phyloP scores from a whole-genome alignment of 2,797 vertebrate genomes.

The Periparus ater region DNA sequence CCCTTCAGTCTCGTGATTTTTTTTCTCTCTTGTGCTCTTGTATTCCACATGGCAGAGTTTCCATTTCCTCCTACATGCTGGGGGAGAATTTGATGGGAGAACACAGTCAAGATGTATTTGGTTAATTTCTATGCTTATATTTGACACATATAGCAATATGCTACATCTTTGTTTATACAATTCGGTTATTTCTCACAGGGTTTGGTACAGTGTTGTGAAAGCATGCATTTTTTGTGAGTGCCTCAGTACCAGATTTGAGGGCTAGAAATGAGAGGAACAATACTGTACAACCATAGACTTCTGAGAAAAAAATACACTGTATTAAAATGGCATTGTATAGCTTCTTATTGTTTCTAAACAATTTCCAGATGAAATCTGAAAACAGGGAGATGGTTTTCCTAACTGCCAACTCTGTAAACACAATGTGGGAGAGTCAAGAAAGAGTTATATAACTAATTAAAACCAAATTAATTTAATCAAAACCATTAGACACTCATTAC shows the following conservation, averaged over 20 bases:
- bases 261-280: neutral
- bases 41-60: neutral
- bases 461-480: constrained; percentile 48
- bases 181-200: neutral
- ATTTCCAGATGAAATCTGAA: constrained; percentile 44
- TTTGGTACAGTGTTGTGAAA: neutral
- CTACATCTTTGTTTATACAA: neutral
- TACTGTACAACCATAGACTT: neutral
- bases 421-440: neutral
- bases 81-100: neutral
- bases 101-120: neutral
- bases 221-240: neutral
- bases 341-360: constrained; percentile 17
- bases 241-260: neutral
- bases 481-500: neutral
- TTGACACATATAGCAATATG: neutral
- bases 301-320: neutral
- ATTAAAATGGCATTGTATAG: constrained; percentile 11
- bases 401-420: neutral
- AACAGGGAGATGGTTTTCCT: neutral
- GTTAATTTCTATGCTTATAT: neutral
- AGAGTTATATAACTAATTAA: constrained; percentile 45
- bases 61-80: neutral
- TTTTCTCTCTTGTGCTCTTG: neutral
- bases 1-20: neutral